phyloP scores from a whole-genome alignment of 2,113 vertebrate genomes.

The Istiophorus platypterus region DNA sequence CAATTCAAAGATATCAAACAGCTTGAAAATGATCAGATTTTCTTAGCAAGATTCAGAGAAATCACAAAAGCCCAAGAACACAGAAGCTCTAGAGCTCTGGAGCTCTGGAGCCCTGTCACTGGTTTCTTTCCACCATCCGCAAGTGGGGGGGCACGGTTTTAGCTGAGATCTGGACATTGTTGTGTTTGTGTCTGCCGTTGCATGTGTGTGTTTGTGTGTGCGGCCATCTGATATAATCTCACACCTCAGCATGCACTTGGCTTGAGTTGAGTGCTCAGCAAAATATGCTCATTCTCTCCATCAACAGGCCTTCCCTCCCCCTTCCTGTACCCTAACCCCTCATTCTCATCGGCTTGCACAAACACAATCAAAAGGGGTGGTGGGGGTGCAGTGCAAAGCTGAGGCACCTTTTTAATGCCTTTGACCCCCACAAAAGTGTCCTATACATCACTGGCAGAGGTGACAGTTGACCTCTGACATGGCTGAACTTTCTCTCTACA shows the following conservation, averaged over 20 bases:
- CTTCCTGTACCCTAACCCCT: constrained; percentile 1
- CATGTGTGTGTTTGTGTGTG: neutral
- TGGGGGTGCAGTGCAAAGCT: neutral
- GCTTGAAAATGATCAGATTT: neutral
- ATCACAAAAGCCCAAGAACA: neutral
- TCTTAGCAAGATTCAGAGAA: neutral
- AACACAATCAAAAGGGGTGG: neutral
- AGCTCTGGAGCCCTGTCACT: neutral
- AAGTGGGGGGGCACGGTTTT: constrained; percentile 46
- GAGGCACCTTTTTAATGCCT: constrained; percentile 1
- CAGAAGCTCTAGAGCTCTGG: too few relatives aligned
- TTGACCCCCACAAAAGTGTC: constrained; percentile 21
- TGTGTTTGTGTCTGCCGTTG: constrained; percentile 1
- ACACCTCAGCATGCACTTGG: constrained; percentile 74
- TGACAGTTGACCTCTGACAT: constrained; percentile 33
- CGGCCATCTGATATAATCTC: constrained; percentile 68
- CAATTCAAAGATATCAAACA: constrained; percentile 22
- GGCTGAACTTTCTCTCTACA: neutral
- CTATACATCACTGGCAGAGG: constrained; percentile 3
- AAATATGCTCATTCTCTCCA: constrained; percentile 37
- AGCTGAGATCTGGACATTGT: constrained; percentile 10
- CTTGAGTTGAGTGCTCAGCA: constrained; percentile 39
- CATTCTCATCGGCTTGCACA: neutral
- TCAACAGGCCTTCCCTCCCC: neutral
- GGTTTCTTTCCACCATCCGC: constrained; percentile 36